phyloP scores from a whole-genome alignment of 1,140 invertebrate species.

The Pachypsylla venusta region DNA sequence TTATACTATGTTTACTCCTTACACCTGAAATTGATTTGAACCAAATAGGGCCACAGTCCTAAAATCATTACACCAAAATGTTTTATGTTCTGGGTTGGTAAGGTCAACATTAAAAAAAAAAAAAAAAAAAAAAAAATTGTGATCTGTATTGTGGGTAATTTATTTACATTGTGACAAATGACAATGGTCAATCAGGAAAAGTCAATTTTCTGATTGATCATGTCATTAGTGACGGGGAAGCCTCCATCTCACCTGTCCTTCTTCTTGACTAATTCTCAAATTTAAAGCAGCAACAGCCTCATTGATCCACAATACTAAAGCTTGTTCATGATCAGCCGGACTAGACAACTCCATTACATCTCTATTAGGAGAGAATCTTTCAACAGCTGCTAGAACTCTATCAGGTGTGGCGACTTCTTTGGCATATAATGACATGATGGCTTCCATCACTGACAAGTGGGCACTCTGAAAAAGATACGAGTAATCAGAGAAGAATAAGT shows the following conservation, averaged over 20 bases:
- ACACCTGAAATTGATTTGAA: no score
- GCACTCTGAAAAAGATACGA: conserved; percentile 54
- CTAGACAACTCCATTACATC: conserved; percentile 25
- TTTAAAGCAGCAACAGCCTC: conserved; percentile 64
- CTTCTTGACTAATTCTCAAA: conserved; percentile 39
- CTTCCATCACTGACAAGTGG: conserved; percentile 93
- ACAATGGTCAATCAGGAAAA: no score
- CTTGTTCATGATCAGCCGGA: conserved; percentile 65
- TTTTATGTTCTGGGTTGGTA: no score
- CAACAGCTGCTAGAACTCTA: conserved; percentile 68
- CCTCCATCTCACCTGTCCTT: conserved; percentile 21
- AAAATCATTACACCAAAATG: no score
- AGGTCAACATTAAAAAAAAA: no score
- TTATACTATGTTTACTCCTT: no score
- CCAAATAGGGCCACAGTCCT: no score
- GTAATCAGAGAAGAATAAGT: no score
- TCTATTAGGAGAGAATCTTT: conserved; percentile 42
- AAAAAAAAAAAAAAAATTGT: no score
- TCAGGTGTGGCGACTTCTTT: conserved; percentile 84
- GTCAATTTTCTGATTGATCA: not conserved
- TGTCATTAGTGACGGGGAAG: not conserved
- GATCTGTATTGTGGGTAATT: no score
- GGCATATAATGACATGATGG: conserved; percentile 87
- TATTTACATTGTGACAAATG: no score
- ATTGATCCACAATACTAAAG: conserved; percentile 81